phyloP scores from a whole-genome alignment of 1,140 invertebrate genomes.

The Eufriesea mexicana region DNA sequence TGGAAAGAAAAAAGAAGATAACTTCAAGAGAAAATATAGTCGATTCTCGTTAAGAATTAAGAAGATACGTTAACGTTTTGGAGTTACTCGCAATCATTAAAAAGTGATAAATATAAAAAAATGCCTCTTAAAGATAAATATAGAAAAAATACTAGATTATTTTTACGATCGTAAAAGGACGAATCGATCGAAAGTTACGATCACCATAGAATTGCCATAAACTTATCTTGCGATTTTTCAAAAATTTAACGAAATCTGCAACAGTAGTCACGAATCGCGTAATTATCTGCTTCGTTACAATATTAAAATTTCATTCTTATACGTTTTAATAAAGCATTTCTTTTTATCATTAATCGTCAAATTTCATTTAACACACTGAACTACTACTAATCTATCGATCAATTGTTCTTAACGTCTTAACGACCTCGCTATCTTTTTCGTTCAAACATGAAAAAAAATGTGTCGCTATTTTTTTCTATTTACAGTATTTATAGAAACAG shows the following conservation, averaged over 20 bases:
- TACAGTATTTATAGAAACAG: background rate
- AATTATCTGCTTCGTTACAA: background rate
- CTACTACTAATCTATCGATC: background rate
- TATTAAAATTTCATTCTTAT: background rate
- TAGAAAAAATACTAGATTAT: constrained; percentile 31
- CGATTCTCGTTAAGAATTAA: background rate
- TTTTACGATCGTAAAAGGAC: background rate
- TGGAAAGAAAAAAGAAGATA: background rate
- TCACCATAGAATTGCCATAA: background rate
- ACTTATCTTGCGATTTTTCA: background rate
- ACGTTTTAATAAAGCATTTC: background rate
- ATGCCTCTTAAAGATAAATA: background rate
- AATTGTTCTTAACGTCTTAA: background rate
- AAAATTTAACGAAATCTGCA: background rate
- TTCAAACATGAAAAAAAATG: background rate
- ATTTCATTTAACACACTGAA: background rate
- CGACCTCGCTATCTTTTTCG: background rate
- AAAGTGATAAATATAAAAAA: background rate
- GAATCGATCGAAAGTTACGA: background rate
- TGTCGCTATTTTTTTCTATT: background rate
- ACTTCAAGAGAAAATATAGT: background rate
- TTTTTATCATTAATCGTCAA: background rate
- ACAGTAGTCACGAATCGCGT: background rate
- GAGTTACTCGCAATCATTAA: background rate
- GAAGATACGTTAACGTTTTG: constrained; percentile 7